Evolutionary conservation across 2,888 invertebrate genomes (phyloP).

Genomic region (Habroteleia sp.): DNA sequence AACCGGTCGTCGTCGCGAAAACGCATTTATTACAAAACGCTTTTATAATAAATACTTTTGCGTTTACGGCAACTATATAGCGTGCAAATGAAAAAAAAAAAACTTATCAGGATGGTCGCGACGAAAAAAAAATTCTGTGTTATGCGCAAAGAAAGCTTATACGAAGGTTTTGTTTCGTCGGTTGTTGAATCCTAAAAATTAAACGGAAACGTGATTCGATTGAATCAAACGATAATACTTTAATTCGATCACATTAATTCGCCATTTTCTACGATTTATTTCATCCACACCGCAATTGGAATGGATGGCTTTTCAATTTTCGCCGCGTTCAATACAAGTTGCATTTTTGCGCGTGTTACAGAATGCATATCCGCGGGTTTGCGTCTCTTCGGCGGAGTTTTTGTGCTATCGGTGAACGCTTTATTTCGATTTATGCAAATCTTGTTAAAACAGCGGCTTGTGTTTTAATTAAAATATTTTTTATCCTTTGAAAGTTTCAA

Average conservation of each 20-base stretch:
- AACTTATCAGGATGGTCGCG: too few relatives aligned
- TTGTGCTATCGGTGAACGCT: slow-evolving; percentile 11
- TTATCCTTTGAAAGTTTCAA: slow-evolving; percentile 6
- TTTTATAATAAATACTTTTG: too few relatives aligned
- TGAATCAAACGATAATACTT: slow-evolving; percentile 6
- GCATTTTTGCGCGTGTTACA: slow-evolving; percentile 11
- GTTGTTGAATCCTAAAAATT: slow-evolving; percentile 20
- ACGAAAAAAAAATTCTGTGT: neutral
- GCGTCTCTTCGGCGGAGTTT: slow-evolving; percentile 1
- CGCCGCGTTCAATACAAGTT: slow-evolving; percentile 9
- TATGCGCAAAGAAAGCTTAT: neutral
- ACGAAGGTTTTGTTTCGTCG: neutral
- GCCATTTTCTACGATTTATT: slow-evolving; percentile 18
- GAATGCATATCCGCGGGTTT: slow-evolving; percentile 24
- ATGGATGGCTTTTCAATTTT: slow-evolving; percentile 29
- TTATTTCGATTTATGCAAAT: slow-evolving; percentile 50
- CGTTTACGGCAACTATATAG: too few relatives aligned
- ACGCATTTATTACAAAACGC: too few relatives aligned
- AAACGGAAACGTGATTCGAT: slow-evolving; percentile 20
- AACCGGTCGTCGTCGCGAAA: too few relatives aligned
- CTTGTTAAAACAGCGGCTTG: slow-evolving; percentile 41
- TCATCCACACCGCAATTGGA: slow-evolving; percentile 7
- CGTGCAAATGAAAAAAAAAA: too few relatives aligned
- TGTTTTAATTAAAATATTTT: slow-evolving; percentile 34
- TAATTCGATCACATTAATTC: slow-evolving; percentile 12